Percentiles rank a stretch among this genome's conserved stretches.
Evolutionary conservation across 2,113 vertebrate genomes (phyloP).

Genomic region (Thermophis baileyi): DNA sequence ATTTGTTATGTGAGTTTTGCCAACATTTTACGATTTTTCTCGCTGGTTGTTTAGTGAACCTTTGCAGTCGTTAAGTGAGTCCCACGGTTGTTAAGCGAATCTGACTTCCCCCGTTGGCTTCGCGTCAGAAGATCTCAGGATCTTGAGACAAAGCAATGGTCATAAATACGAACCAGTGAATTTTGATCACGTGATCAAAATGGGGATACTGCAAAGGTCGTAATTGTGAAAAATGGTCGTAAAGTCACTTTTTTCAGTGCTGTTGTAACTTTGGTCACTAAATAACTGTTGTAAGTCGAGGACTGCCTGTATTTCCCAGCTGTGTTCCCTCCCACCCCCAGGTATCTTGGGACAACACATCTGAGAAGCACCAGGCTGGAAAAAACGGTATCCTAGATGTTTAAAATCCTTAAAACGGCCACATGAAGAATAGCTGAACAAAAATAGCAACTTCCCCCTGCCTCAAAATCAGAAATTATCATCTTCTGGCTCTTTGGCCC

Average conservation of each 20-base stretch:
- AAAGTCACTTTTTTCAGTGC: not conserved
- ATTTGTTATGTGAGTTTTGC: not conserved
- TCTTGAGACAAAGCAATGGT: no score
- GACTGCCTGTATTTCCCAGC: not conserved
- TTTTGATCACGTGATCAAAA: not conserved
- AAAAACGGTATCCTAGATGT: not conserved
- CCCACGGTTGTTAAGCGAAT: no score
- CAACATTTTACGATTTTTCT: no score
- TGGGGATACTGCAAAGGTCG: not conserved
- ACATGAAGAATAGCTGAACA: not conserved
- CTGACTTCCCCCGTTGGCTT: not conserved
- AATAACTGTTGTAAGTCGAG: not conserved
- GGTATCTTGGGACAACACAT: not conserved
- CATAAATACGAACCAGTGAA: not conserved
- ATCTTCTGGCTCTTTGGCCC: not conserved
- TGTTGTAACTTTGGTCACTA: not conserved
- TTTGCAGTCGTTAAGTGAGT: no score
- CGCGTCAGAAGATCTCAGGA: not conserved
- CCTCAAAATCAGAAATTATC: not conserved
- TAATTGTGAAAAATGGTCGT: not conserved
- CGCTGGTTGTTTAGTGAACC: no score
- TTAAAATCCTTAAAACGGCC: not conserved
- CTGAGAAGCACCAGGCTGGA: not conserved
- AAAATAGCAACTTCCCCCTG: not conserved
- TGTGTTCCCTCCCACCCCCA: not conserved